Evolutionary conservation across 2,113 vertebrate species (phyloP).

Genomic region (Puffinus mauretanicus): DNA sequence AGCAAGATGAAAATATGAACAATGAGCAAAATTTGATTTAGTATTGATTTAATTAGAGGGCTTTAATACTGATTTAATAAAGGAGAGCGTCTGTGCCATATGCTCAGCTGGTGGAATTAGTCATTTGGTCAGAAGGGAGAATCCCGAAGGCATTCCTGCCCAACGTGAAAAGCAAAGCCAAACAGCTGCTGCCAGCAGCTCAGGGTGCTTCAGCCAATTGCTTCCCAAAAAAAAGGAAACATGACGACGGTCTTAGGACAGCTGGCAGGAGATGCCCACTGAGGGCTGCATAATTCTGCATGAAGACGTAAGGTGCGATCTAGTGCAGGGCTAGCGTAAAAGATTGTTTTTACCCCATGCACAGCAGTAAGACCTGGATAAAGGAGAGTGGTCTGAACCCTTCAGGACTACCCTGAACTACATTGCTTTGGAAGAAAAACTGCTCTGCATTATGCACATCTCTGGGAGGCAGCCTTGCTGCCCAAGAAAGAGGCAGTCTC

Average conservation of each 20-base stretch:
- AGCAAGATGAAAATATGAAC: background rate
- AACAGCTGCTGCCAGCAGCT: background rate
- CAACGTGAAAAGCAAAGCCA: background rate
- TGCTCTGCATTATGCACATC: background rate
- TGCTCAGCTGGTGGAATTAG: background rate
- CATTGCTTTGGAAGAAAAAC: background rate
- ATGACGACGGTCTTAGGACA: accelerated
- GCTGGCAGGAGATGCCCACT: background rate
- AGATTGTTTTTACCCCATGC: background rate
- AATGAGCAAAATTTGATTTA: background rate
- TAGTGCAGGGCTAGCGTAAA: accelerated
- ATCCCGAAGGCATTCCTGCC: background rate
- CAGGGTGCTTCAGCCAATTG: background rate
- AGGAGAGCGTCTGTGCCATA: background rate
- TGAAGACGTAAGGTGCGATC: background rate
- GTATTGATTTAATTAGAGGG: background rate
- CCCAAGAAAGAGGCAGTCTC: background rate
- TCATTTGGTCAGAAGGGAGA: background rate
- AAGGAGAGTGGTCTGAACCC: background rate
- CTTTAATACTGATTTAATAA: background rate
- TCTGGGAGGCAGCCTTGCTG: background rate
- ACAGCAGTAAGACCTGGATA: background rate
- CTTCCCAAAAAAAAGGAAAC: background rate
- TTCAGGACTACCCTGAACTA: background rate
- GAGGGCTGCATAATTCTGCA: background rate